Base-by-base conservation (phyloP, 2,113 vertebrate species). In the Capreolus pygargus region DNA sequence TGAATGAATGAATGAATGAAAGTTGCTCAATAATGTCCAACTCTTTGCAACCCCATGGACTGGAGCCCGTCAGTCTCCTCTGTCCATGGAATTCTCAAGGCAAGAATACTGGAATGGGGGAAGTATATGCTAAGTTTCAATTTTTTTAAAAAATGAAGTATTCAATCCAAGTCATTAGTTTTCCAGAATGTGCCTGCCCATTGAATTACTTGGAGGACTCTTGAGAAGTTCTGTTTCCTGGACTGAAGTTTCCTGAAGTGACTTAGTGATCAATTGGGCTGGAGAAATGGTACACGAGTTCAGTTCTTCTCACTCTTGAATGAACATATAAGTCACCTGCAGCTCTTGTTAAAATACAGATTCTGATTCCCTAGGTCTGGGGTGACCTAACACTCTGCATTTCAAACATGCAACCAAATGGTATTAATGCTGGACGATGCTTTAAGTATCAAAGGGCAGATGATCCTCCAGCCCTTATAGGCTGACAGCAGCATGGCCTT, bases 11-110 rank as follows among this genome's bases (percentile, higher is more conserved):
- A 70, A 23, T 64, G 33, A 70, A 23, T 70, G 67, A 70, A 70
- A 39, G 67, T 70, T 0, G 2, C 19, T 70, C 67, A 70, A 19
- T 70, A 70, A 39, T 23, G n/a, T 70, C 10, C 0, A 0, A 23
- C 67, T 70, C 5, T 70, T 23, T 39, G 19, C n/a, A 39, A 6
- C 19, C n/a, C 1, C n/a, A 39, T 39, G 21, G 67, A 39, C 19
- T 23, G 2, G 39, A 70, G n/a, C 67, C 19, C 19, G 0, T 70
- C 19, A 39, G 10, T 39, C n/a, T 70, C 19, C n/a, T 70, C 67
- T 70, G 67, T 70, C 67, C 67, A 23, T 39, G 67, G 67, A 39
- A 36, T 39, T 70, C 67, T 70, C n/a, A 23, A 39, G 67, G n/a
- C 67, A 70, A 70, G 10, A 70, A 70, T 70, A 39, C 2, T 39